Conservation (phyloP, 2,888 invertebrate species). For the Metacarcinus magister region DNA sequence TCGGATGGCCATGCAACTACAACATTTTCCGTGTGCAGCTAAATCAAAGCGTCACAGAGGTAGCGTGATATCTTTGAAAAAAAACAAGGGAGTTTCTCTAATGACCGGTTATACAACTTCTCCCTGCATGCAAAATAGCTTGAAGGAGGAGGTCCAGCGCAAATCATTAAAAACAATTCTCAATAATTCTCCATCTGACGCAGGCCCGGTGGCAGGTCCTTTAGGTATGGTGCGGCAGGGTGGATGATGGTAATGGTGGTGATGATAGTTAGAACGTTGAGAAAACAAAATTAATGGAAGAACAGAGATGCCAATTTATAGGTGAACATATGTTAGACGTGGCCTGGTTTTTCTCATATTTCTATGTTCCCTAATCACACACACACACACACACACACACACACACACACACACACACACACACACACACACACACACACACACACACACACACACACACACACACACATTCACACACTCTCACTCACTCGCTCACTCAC, state of each 20-base stretch:
- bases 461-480: neutral
- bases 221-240: neutral
- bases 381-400: neutral
- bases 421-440: neutral
- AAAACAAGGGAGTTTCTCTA: neutral
- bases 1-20: neutral
- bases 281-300: slow-evolving; percentile 18
- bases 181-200: neutral
- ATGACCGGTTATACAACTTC: neutral
- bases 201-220: neutral
- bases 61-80: neutral
- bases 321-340: neutral
- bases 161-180: neutral
- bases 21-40: neutral
- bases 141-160: neutral
- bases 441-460: neutral
- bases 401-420: neutral
- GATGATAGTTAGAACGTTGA: neutral
- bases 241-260: neutral
- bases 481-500: too few species aligned
- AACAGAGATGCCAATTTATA: neutral
- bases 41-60: neutral
- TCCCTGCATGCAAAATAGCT: neutral
- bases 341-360: neutral
- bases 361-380: neutral